Conservation (phyloP, 2,888 invertebrate species). For the Dichetophora obliterata region DNA sequence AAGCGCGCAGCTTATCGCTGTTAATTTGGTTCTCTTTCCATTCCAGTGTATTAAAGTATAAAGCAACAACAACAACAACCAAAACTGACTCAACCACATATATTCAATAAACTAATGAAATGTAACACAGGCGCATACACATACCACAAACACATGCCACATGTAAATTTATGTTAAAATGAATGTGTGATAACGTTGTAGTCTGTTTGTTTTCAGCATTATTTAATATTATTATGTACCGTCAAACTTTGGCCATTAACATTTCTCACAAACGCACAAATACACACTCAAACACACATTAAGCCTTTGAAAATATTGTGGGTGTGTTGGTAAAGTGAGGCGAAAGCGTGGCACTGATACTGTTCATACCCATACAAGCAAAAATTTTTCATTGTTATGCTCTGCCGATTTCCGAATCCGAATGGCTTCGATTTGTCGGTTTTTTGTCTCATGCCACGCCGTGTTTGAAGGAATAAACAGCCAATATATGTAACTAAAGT, state of each 20-base stretch:
- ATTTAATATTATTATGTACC: neutral
- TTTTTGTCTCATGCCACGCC: no score
- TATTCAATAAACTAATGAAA: conserved; percentile 40
- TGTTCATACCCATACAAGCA: neutral
- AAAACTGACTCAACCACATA: conserved; percentile 29
- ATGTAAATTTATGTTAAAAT: neutral
- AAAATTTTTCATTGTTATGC: neutral
- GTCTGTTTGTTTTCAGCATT: neutral
- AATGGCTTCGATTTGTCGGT: no score
- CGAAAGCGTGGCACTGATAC: neutral
- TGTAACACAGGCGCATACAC: neutral
- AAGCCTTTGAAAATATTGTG: neutral
- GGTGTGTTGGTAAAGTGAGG: no score
- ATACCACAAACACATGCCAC: neutral
- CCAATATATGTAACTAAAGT: neutral
- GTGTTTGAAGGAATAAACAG: neutral
- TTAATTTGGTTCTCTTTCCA: neutral
- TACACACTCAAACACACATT: neutral
- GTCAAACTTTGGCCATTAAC: conserved; percentile 30
- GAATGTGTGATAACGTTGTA: neutral
- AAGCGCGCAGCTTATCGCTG: no score
- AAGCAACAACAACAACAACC: conserved; percentile 32
- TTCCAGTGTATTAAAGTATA: neutral
- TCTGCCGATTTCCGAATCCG: neutral
- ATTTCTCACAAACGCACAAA: neutral